phyloP scores from a whole-genome alignment of 1,140 invertebrate genomes.

The Brachionus rubens region DNA sequence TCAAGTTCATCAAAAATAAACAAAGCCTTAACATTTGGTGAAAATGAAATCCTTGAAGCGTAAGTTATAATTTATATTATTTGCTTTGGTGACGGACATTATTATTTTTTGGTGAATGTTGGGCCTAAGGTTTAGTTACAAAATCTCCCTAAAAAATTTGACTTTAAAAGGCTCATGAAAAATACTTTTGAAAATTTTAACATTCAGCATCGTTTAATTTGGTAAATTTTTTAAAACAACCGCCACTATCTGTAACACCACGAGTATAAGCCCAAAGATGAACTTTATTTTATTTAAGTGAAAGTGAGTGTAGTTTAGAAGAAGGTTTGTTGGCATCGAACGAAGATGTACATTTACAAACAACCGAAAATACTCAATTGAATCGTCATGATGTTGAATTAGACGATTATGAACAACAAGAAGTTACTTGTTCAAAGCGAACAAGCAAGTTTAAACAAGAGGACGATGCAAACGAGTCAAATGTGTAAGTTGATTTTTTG shows the following conservation, averaged over 20 bases:
- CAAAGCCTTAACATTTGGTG: slow-evolving; percentile 36
- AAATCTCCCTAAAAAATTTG: too few species aligned
- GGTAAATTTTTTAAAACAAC: too few species aligned
- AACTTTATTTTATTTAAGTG: too few species aligned
- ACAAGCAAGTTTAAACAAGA: neutral
- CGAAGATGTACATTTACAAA: neutral
- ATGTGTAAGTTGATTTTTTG: neutral
- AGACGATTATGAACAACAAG: neutral
- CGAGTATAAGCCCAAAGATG: too few species aligned
- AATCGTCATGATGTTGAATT: neutral
- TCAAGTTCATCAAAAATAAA: neutral
- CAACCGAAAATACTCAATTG: neutral
- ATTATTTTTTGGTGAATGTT: neutral
- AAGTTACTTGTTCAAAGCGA: neutral
- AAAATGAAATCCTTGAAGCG: slow-evolving; percentile 42
- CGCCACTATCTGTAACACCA: too few species aligned
- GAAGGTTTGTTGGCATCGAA: too few species aligned
- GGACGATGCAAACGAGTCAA: neutral
- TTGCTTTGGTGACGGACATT: neutral
- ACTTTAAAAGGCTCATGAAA: too few species aligned
- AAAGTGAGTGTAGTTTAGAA: too few species aligned
- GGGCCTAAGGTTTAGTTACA: too few species aligned
- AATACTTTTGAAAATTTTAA: too few species aligned
- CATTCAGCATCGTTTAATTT: too few species aligned
- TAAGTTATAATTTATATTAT: neutral